Evolutionary conservation across 1,140 invertebrate species (phyloP).

Genomic region (Hormaphis cornu): DNA sequence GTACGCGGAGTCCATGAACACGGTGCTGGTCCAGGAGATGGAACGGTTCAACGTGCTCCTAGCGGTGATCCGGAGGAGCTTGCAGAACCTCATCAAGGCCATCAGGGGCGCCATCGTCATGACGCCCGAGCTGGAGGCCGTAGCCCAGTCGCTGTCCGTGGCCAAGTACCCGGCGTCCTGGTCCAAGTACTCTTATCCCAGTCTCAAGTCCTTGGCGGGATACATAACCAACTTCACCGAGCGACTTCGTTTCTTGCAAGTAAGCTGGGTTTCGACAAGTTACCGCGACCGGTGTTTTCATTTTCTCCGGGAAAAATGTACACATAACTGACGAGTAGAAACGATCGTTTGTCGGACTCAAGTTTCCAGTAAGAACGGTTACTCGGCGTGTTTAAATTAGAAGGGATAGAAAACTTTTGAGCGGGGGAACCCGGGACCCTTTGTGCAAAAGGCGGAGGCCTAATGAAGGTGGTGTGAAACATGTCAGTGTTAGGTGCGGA

Average conservation of each 20-base stretch:
- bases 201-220: constrained; percentile 74
- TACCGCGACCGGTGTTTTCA: no score
- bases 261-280: constrained; percentile 33
- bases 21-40: constrained; percentile 87
- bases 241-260: constrained; percentile 60
- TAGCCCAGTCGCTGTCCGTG: constrained; percentile 57
- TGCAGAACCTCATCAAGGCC: constrained; percentile 66
- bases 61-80: constrained; percentile 53
- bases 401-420: no score
- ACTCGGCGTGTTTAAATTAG: no score
- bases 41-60: constrained; percentile 73
- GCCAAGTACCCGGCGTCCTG: constrained; percentile 71
- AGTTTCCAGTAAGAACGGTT: no score
- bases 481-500: no score
- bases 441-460: no score
- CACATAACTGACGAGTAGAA: no score
- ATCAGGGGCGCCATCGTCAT: constrained; percentile 79
- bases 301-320: no score
- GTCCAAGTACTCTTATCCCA: constrained; percentile 78
- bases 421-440: no score
- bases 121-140: constrained; percentile 67
- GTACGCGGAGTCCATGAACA: constrained; percentile 89
- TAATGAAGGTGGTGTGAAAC: no score
- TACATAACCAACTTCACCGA: constrained; percentile 78
- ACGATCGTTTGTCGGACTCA: no score